Conservation (phyloP, 2,888 invertebrate genomes). For the Fragum sueziense region DNA sequence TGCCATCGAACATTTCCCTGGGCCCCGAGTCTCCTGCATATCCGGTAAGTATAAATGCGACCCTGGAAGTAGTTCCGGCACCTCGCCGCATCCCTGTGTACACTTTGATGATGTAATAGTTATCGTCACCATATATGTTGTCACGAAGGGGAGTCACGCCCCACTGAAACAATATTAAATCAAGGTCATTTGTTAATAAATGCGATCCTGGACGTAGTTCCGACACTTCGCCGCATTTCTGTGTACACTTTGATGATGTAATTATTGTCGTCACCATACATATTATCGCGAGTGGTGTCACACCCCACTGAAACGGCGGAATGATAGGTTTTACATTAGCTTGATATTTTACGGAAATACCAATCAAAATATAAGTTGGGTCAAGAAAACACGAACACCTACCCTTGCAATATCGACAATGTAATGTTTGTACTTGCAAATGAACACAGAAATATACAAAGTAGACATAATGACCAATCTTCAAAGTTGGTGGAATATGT, state of each 20-base stretch:
- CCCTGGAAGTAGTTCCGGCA: slow-evolving; percentile 73
- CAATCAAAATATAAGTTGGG: too few relatives aligned
- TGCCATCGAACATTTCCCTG: slow-evolving; percentile 73
- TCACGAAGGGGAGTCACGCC: slow-evolving; percentile 73
- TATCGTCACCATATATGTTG: slow-evolving; percentile 70
- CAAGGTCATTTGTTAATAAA: too few relatives aligned
- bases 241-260: slow-evolving; percentile 77
- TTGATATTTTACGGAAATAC: too few relatives aligned
- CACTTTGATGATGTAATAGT: slow-evolving; percentile 76
- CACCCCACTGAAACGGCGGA: slow-evolving; percentile 76
- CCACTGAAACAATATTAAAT: slow-evolving; percentile 69
- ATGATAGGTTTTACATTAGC: too few relatives aligned
- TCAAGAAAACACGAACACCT: too few relatives aligned
- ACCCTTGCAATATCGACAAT: too few relatives aligned
- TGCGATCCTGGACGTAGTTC: slow-evolving; percentile 72
- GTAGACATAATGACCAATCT: too few relatives aligned
- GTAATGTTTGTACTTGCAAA: too few relatives aligned
- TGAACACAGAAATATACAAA: too few relatives aligned
- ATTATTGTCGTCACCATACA: slow-evolving; percentile 68
- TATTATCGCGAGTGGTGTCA: slow-evolving; percentile 75
- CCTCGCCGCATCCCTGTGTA: slow-evolving; percentile 75
- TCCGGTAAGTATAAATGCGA: slow-evolving; percentile 76
- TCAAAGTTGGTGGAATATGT: too few relatives aligned
- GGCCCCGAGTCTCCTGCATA: slow-evolving; percentile 74
- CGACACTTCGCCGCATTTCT: slow-evolving; percentile 73